phyloP scores from a whole-genome alignment of 2,888 invertebrate species.

The Monopis laevigella region DNA sequence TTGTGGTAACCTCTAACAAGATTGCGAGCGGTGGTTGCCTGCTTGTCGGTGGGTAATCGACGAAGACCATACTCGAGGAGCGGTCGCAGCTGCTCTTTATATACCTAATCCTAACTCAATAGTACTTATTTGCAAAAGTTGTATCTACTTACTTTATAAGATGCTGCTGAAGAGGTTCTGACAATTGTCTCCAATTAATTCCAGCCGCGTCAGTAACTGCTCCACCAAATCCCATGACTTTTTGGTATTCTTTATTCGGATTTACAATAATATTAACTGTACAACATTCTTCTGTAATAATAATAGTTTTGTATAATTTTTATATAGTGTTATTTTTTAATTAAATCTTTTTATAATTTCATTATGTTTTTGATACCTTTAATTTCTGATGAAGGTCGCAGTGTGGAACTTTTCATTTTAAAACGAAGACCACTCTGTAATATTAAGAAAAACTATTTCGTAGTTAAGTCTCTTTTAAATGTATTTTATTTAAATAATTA shows the following conservation, averaged over 20 bases:
- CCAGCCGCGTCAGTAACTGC: slow-evolving; percentile 82
- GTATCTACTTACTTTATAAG: slow-evolving; percentile 38
- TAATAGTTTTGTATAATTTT: too few species aligned
- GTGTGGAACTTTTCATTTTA: not conserved
- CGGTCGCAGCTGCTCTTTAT: too few species aligned
- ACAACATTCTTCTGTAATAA: slow-evolving; percentile 2
- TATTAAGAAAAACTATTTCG: not conserved
- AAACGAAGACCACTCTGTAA: slow-evolving; percentile 7
- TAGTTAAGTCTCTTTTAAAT: too few species aligned
- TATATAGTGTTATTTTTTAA: too few species aligned
- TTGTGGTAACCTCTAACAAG: too few species aligned
- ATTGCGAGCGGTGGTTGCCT: too few species aligned
- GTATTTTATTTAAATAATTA: too few species aligned
- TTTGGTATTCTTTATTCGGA: slow-evolving; percentile 59
- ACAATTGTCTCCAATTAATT: slow-evolving; percentile 75
- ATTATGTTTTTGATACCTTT: not conserved
- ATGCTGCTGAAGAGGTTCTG: slow-evolving; percentile 37
- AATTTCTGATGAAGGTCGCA: slow-evolving; percentile 1
- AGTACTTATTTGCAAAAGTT: too few species aligned
- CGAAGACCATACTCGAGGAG: too few species aligned
- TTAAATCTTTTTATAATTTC: too few species aligned
- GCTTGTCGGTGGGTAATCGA: too few species aligned
- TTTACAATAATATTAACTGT: slow-evolving; percentile 3
- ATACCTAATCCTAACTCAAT: too few species aligned
- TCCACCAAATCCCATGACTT: slow-evolving; percentile 85